Conservation (phyloP, 2,797 vertebrate species). For the Orestias chungarensis region DNA sequence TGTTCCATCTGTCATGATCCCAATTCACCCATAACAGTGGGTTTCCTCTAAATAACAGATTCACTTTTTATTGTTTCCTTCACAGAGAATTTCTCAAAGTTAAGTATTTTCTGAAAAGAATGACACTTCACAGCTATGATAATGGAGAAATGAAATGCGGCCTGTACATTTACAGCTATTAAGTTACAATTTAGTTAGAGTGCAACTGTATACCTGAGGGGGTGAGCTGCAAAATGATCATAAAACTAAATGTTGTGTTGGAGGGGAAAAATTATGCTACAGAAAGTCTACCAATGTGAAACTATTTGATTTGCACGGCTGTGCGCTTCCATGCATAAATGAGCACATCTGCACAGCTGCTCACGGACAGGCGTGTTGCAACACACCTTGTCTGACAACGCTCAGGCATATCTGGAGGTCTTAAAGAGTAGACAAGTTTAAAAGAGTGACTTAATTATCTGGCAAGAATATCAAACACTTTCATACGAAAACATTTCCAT, state of each 20-base stretch:
- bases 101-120: conserved; percentile 30
- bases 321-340: conserved; percentile 33
- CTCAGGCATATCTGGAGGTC: conserved; percentile 87
- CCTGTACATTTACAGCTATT: conserved; percentile 40
- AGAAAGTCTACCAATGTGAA: conserved; percentile 55
- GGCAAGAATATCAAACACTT: conserved; percentile 58
- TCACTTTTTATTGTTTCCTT: conserved; percentile 69
- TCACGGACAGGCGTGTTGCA: conserved; percentile 84
- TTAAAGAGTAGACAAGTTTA: conserved; percentile 80
- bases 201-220: conserved; percentile 58
- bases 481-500: conserved; percentile 60
- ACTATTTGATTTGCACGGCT: conserved; percentile 45
- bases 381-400: conserved; percentile 87
- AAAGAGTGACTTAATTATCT: conserved; percentile 72
- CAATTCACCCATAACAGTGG: conserved; percentile 60
- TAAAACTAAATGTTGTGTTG: conserved; percentile 71
- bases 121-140: conserved; percentile 69
- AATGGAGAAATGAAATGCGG: conserved; percentile 52
- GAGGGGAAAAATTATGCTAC: conserved; percentile 33
- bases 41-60: conserved; percentile 73
- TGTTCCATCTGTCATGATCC: conserved; percentile 73
- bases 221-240: conserved; percentile 67
- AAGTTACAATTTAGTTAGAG: conserved; percentile 46
- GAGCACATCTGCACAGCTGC: conserved; percentile 79
- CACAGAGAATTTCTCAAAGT: conserved; percentile 39